Base-by-base conservation (phyloP, 2,888 invertebrate species). In the Drosophila kanekoi region DNA sequence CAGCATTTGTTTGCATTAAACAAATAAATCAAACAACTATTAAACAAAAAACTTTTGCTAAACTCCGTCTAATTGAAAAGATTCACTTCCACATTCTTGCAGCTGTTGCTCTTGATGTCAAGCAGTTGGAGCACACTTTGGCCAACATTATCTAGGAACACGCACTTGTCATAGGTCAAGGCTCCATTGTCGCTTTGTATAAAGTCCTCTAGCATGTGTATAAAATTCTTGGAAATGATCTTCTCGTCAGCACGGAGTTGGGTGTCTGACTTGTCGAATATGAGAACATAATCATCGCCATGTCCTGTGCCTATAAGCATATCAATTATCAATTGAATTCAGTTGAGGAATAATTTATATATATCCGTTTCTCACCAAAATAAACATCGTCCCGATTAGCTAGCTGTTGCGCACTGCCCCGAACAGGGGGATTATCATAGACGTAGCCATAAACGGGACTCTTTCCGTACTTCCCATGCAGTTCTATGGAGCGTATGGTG, bases 401-500 rank as follows among this genome's bases (percentile, higher is more conserved):
- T 8, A 71, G 44, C 32, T n/a, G 10, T n/a, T 71, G 58, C 0
- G 40, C 70, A 1, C 40, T 23, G 9, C 35, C 65, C 4, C 11
- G 16, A n/a, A 23, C 37, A 0, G 72, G 49, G 0, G 72, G 66
- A 54, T 59, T 72, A n/a, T 71, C 92, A 89, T 94, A 96, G 16
- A 94, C 93, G 88, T 95, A 96, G 63, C 94, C 59, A 93, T 80
- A 79, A 11, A 71, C 51, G 1, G 71, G 59, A 13, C 54, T 59
- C 28, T 35, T 65, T 14, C 51, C 35, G 33, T 59, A 16, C n/a
- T n/a, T 45, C 1, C 45, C 40, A 38, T 71, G 71, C 23, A 71
- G 41, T 9, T 93, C 93, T 0, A 95, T 94, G n/a, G 94, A 92
- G 69, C 93, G 93, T 47, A 95, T 94, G 0, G 94, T 94, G 40